A percentile compares a stretch with the other conserved stretches of the same genome.
These are phyloP conservation scores for Catagonus wagneri DNA, from an alignment of 2,113 vertebrate genomes.

Conservation along the genomic window DNA sequence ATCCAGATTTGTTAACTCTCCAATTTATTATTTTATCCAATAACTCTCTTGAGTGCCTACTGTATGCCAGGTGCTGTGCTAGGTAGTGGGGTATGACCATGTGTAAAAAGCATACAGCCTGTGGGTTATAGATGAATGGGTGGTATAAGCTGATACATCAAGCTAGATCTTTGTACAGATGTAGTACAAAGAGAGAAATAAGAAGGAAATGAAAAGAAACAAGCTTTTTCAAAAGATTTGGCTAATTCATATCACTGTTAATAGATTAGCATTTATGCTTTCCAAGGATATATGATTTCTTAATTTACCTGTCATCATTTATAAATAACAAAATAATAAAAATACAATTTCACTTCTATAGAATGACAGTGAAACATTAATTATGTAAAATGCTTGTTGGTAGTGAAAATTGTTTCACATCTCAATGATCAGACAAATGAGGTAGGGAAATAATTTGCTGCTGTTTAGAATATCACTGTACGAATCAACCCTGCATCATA, in stretches of 20 bases:
- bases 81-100: background rate
- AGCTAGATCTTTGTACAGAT: background rate
- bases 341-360: conserved; percentile 41
- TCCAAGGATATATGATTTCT: background rate
- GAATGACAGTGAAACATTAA: conserved; percentile 41
- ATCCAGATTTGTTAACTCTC: background rate
- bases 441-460: conserved; percentile 39
- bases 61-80: background rate
- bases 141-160: background rate
- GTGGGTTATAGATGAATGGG: background rate
- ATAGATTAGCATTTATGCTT: conserved; percentile 37
- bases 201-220: background rate
- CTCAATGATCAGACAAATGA: conserved; percentile 41
- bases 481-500: conserved; percentile 10
- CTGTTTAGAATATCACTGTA: conserved; percentile 37
- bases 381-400: conserved; percentile 34
- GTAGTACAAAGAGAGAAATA: background rate
- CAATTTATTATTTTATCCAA: background rate
- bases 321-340: conserved; percentile 54
- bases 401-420: conserved; percentile 11
- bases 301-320: conserved; percentile 33
- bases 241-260: background rate
- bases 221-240: background rate
- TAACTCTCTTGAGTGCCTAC: background rate
- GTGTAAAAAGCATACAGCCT: background rate